Percentiles rank a stretch among this genome's conserved stretches.
These are phyloP conservation scores for Lampropteryx suffumata DNA, from an alignment of 2,888 invertebrate genomes.

Conservation along the genomic window DNA sequence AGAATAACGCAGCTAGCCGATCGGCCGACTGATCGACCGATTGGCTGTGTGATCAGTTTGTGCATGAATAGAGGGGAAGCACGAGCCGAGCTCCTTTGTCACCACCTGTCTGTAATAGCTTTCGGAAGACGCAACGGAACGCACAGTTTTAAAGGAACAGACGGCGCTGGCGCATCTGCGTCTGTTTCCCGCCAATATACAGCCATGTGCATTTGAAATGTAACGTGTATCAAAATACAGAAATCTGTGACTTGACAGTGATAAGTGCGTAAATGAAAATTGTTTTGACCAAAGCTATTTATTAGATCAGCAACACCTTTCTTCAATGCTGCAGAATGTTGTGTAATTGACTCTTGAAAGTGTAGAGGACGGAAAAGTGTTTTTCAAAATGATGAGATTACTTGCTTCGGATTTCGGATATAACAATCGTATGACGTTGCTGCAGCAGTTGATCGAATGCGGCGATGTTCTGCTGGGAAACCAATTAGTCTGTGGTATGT, in stretches of 20 bases:
- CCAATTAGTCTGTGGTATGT: conserved; percentile 62
- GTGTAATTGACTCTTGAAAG: neutral
- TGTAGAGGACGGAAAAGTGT: conserved; percentile 8
- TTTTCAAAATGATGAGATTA: conserved; percentile 66
- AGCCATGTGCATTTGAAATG: conserved; percentile 40
- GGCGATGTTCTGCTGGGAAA: conserved; percentile 67
- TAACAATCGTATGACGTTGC: conserved; percentile 65
- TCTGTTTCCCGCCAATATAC: conserved; percentile 64
- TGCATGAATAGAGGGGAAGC: conserved; percentile 63
- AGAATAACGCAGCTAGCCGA: conserved; percentile 19
- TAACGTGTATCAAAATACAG: neutral
- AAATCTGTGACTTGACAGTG: conserved; percentile 1
- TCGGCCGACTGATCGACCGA: conserved; percentile 46
- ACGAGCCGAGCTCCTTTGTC: conserved; percentile 69
- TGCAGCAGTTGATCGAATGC: conserved; percentile 74
- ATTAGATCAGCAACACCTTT: too few relatives aligned
- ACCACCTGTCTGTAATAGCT: conserved; percentile 79
- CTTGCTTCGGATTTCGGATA: conserved; percentile 70
- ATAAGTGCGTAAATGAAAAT: conserved; percentile 11
- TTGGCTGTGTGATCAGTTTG: conserved; percentile 24
- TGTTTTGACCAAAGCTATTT: neutral
- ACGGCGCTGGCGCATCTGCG: conserved; percentile 73
- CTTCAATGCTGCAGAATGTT: neutral
- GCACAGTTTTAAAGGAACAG: conserved; percentile 50
- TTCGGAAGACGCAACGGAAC: conserved; percentile 66